phyloP scores from a whole-genome alignment of 1,140 invertebrate genomes.

The Drosophila pallidifrons region DNA sequence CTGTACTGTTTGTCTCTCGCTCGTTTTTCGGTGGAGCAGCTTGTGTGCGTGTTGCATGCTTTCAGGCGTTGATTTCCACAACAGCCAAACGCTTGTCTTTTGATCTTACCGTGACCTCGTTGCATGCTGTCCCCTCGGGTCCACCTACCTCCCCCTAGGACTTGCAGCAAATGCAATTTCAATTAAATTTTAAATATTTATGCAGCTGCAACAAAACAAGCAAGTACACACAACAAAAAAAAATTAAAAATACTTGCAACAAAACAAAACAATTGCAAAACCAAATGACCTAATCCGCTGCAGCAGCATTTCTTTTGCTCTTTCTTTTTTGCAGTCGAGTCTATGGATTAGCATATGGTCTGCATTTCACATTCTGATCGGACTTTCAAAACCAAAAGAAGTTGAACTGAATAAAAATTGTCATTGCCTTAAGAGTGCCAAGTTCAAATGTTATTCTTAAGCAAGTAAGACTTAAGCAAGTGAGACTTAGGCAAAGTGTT shows the following conservation, averaged over 20 bases:
- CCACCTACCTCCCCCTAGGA: not conserved
- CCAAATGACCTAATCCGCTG: conserved; percentile 73
- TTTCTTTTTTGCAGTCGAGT: conserved; percentile 35
- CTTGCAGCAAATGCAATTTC: conserved; percentile 75
- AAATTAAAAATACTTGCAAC: conserved; percentile 15
- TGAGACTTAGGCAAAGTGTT: not conserved
- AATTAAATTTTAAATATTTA: conserved; percentile 84
- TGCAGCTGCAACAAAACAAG: conserved; percentile 48
- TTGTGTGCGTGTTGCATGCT: conserved; percentile 47
- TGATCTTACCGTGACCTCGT: conserved; percentile 64
- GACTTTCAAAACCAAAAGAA: conserved; percentile 17
- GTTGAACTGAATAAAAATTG: conserved; percentile 18
- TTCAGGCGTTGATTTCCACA: conserved; percentile 78
- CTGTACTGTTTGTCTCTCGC: not conserved
- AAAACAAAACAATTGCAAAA: conserved; percentile 70
- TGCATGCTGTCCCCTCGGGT: conserved; percentile 5
- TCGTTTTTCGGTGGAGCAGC: conserved; percentile 5
- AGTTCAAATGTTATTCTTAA: not conserved
- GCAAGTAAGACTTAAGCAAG: not conserved
- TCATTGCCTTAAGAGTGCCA: not conserved
- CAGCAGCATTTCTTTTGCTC: conserved; percentile 24
- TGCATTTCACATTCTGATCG: conserved; percentile 33
- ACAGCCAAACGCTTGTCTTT: conserved; percentile 80
- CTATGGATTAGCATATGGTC: conserved; percentile 50
- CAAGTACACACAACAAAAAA: conserved; percentile 4